Conservation (phyloP, 2,888 invertebrate species). For the Hypolimnas misippus region DNA sequence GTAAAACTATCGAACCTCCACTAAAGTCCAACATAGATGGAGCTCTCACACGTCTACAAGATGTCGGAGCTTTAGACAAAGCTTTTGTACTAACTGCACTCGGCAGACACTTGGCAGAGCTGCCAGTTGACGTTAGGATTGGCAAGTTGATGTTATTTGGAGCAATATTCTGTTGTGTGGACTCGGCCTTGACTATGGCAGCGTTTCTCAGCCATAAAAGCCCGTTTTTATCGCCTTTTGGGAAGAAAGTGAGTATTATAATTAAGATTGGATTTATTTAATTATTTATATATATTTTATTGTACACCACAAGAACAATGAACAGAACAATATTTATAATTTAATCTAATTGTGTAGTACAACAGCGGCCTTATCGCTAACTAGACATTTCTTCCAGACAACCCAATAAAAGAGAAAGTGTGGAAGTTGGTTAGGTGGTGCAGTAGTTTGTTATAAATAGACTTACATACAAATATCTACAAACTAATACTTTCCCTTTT, state of each 20-base stretch:
- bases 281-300: no score
- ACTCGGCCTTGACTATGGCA: slow-evolving; percentile 95
- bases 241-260: slow-evolving; percentile 81
- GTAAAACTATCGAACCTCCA: slow-evolving; percentile 90
- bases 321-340: no score
- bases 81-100: slow-evolving; percentile 90
- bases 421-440: no score
- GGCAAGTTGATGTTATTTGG: slow-evolving; percentile 97
- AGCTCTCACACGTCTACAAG: slow-evolving; percentile 88
- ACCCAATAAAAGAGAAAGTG: no score
- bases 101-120: slow-evolving; percentile 93
- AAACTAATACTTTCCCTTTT: no score
- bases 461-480: no score
- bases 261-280: no score
- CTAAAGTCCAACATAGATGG: slow-evolving; percentile 86
- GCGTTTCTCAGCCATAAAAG: slow-evolving; percentile 92
- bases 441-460: no score
- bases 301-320: no score
- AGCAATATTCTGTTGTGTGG: slow-evolving; percentile 95
- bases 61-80: slow-evolving; percentile 92
- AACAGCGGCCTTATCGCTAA: no score
- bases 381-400: no score
- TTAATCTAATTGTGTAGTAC: no score
- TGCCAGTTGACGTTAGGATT: slow-evolving; percentile 95
- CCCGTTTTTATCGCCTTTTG: slow-evolving; percentile 90